phyloP scores from a whole-genome alignment of 64 coral and sea anemone genomes.

The Porites lutea region DNA sequence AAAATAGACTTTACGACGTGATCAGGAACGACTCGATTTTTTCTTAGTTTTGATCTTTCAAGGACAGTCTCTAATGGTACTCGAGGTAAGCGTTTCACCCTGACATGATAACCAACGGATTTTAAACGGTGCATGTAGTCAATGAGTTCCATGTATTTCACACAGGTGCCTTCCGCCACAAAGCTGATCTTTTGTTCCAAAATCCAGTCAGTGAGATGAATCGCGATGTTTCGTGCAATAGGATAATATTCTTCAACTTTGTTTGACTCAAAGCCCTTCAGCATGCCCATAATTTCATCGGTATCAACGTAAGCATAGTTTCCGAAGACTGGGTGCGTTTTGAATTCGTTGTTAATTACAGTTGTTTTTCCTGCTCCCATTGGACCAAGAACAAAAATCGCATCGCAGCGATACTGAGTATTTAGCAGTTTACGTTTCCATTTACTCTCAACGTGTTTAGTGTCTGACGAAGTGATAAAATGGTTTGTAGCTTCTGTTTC shows the following conservation, averaged over 20 bases:
- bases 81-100: slow-evolving; percentile 77
- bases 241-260: slow-evolving; percentile 96
- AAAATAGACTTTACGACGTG: slow-evolving; percentile 94
- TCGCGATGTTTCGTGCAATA: slow-evolving; percentile 92
- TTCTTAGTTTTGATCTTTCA: slow-evolving; percentile 80
- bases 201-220: slow-evolving; percentile 98
- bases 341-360: slow-evolving; percentile 86
- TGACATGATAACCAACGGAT: slow-evolving; percentile 80
- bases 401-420: slow-evolving; percentile 81
- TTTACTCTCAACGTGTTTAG: slow-evolving; percentile 77
- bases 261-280: slow-evolving; percentile 87
- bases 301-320: slow-evolving; percentile 98
- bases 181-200: slow-evolving; percentile 95
- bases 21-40: slow-evolving; percentile 83
- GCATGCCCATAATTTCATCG: slow-evolving; percentile 97
- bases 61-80: slow-evolving; percentile 72
- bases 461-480: slow-evolving; percentile 25
- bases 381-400: slow-evolving; percentile 95
- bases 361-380: slow-evolving; percentile 99
- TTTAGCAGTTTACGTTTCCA: slow-evolving; percentile 91
- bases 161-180: slow-evolving; percentile 97
- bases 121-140: slow-evolving; percentile 92
- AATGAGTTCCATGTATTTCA: slow-evolving; percentile 87
- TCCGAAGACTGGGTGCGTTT: slow-evolving; percentile 73
- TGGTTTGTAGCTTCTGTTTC: background rate